These are phyloP conservation scores for Vanessa cardui DNA, from an alignment of 2,888 invertebrate species.

Conservation along the genomic window DNA sequence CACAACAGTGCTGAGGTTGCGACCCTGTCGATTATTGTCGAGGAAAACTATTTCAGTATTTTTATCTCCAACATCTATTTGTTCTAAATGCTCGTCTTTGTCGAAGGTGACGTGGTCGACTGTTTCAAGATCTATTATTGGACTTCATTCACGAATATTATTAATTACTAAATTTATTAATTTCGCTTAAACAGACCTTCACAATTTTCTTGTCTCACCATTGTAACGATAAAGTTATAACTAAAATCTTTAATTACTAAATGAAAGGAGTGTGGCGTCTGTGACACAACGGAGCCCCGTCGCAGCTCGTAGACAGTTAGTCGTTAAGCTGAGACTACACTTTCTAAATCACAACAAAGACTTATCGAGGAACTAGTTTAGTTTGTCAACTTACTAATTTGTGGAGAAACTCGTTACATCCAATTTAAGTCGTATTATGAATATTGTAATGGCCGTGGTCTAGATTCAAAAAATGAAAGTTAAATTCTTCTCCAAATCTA, in stretches of 20 bases:
- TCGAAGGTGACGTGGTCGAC: no score
- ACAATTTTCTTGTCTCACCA: no score
- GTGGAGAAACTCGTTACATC: not conserved
- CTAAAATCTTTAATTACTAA: no score
- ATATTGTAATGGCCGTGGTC: not conserved
- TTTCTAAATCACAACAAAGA: conserved; percentile 22
- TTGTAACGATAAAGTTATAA: no score
- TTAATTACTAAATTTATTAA: no score
- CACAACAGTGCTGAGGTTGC: conserved; percentile 5
- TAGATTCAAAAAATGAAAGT: not conserved
- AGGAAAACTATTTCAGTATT: not conserved
- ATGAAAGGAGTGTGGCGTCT: no score
- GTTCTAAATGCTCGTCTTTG: no score
- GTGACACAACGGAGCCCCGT: not conserved
- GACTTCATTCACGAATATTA: no score
- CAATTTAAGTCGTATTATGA: not conserved
- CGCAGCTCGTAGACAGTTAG: not conserved
- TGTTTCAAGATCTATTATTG: no score
- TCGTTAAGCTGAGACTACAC: conserved; percentile 1
- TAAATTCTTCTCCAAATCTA: not conserved
- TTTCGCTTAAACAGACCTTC: no score
- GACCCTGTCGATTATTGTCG: conserved; percentile 1
- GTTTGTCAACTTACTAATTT: conserved; percentile 10
- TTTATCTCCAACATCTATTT: not conserved
- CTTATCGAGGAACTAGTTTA: not conserved